Evolutionary conservation across 2,113 vertebrate genomes (phyloP).

Genomic region (Cavia aperea): DNA sequence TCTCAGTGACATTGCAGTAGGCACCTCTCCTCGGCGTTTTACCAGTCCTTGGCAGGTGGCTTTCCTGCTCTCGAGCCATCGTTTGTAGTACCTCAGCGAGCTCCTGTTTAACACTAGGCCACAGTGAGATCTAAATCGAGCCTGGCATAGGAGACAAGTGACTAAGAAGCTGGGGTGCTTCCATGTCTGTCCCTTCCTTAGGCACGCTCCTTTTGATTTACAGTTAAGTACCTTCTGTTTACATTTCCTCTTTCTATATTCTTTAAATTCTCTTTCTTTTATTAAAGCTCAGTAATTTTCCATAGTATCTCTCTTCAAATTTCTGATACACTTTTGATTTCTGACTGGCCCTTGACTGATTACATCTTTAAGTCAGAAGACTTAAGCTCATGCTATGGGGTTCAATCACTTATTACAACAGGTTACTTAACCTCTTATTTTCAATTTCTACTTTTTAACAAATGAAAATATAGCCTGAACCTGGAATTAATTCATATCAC

Average conservation of each 20-base stretch:
- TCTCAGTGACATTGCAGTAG: neutral
- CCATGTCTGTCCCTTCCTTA: neutral
- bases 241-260: neutral
- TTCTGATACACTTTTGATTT: neutral
- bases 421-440: neutral
- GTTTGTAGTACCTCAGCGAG: neutral
- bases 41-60: neutral
- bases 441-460: neutral
- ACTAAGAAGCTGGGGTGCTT: neutral
- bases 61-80: neutral
- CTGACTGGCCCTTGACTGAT: neutral
- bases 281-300: neutral
- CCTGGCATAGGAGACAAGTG: neutral
- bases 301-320: neutral
- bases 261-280: neutral
- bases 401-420: neutral
- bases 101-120: neutral
- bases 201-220: neutral
- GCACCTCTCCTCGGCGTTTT: neutral
- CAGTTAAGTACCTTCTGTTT: neutral
- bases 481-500: neutral
- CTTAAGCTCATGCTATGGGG: neutral
- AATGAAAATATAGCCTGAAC: neutral
- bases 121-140: neutral
- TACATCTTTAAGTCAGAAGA: neutral